phyloP scores from a whole-genome alignment of 2,888 invertebrate species.

The Scaptomyza polygonia region DNA sequence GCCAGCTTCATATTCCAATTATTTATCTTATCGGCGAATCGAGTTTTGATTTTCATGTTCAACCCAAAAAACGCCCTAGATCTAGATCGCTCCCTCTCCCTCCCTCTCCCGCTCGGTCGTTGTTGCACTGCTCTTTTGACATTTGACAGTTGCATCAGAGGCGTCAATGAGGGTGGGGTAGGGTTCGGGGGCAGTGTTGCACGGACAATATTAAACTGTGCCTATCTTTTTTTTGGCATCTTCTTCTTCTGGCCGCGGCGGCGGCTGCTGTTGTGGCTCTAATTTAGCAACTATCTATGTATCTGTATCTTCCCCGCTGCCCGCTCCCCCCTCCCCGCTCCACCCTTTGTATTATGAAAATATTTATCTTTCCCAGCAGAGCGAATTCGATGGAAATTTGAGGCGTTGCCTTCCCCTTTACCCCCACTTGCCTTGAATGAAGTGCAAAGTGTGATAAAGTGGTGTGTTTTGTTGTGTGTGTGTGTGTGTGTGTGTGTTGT shows the following conservation, averaged over 20 bases:
- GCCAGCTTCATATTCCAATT: conserved; percentile 76
- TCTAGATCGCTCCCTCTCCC: conserved; percentile 32
- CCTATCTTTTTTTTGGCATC: conserved; percentile 35
- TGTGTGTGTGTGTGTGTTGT: conserved; percentile 35
- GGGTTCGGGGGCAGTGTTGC: too few species aligned
- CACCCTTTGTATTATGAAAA: conserved; percentile 49
- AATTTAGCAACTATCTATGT: conserved; percentile 48
- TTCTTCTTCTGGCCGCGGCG: conserved; percentile 35
- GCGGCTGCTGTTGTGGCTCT: conserved; percentile 37
- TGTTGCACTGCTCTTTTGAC: conserved; percentile 53
- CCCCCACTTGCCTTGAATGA: conserved; percentile 4
- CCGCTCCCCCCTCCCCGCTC: conserved; percentile 19
- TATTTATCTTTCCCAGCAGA: conserved; percentile 73
- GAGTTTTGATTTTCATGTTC: conserved; percentile 60
- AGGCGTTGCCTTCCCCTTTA: conserved; percentile 12
- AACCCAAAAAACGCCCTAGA: conserved; percentile 38
- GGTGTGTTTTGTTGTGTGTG: conserved; percentile 27
- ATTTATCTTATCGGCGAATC: conserved; percentile 77
- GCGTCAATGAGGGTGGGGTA: background rate
- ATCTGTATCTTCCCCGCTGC: conserved; percentile 22
- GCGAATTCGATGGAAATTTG: conserved; percentile 38
- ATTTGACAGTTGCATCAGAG: conserved; percentile 76
- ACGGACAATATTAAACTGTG: background rate
- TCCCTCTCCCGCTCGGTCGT: conserved; percentile 10
- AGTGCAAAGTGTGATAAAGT: conserved; percentile 17